Evolutionary conservation across 2,888 invertebrate species (phyloP).

Genomic region (Hofmannophila pseudospretella): DNA sequence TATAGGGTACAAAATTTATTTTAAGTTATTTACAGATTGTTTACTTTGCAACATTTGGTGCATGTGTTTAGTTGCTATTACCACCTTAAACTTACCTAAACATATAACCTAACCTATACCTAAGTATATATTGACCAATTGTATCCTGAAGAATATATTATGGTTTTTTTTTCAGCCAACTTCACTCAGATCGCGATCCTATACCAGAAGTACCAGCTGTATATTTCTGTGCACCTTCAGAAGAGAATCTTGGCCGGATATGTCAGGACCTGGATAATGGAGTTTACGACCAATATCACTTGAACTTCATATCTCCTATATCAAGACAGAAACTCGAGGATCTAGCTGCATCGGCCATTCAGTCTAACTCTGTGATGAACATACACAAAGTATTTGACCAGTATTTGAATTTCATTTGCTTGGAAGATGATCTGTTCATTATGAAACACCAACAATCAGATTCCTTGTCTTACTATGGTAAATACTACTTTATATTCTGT

Average conservation of each 20-base stretch:
- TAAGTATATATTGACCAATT: too few species aligned
- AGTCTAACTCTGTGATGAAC: conserved; percentile 92
- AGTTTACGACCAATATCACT: conserved; percentile 95
- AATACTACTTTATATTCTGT: conserved; percentile 14
- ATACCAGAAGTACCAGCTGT: conserved; percentile 99
- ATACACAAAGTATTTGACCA: conserved; percentile 98
- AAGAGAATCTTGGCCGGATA: conserved; percentile 96
- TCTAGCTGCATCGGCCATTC: conserved; percentile 93
- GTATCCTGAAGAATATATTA: too few species aligned
- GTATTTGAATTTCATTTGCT: conserved; percentile 97
- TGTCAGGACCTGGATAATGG: conserved; percentile 93
- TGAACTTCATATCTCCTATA: conserved; percentile 98
- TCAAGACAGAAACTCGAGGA: conserved; percentile 96
- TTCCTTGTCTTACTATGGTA: conserved; percentile 94
- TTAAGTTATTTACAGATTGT: too few species aligned
- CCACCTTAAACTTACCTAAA: too few species aligned
- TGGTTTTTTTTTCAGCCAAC: conserved; percentile 84
- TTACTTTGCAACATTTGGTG: too few species aligned
- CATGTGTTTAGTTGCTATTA: too few species aligned
- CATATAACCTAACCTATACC: too few species aligned
- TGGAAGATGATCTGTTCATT: conserved; percentile 98
- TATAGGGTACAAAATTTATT: too few species aligned
- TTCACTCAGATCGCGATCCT: conserved; percentile 92
- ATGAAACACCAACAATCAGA: conserved; percentile 95
- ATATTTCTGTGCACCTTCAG: conserved; percentile 97